Percentiles rank a stretch among this genome's conserved stretches.
Evolutionary conservation across 2,888 invertebrate species (phyloP).

Genomic region (Eucriotettix oculatus): DNA sequence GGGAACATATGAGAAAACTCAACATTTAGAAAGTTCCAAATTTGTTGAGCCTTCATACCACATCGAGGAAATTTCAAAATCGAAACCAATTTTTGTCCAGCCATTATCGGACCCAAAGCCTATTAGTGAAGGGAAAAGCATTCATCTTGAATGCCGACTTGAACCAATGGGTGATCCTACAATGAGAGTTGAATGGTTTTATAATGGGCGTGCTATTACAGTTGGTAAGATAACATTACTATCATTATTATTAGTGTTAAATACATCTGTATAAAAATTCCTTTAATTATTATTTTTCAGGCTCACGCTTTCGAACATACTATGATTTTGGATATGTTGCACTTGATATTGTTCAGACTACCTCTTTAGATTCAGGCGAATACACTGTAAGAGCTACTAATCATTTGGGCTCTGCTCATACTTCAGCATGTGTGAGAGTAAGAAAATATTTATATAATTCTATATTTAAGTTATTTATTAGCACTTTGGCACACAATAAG

Average conservation of each 20-base stretch:
- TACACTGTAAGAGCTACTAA: constrained; percentile 90
- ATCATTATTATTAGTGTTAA: background rate
- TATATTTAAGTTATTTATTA: too few relatives aligned
- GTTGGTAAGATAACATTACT: constrained; percentile 37
- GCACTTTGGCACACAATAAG: too few relatives aligned
- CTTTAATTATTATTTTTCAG: constrained; percentile 15
- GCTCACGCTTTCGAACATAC: constrained; percentile 80
- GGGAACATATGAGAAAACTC: constrained; percentile 71
- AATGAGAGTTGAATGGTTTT: constrained; percentile 96
- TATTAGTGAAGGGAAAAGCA: constrained; percentile 72
- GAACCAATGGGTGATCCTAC: constrained; percentile 94
- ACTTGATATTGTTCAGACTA: constrained; percentile 84
- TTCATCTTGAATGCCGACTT: constrained; percentile 78
- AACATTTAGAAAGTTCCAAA: constrained; percentile 67
- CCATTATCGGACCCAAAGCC: constrained; percentile 76
- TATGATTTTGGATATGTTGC: constrained; percentile 97
- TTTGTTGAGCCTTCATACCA: constrained; percentile 77
- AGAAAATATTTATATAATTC: constrained; percentile 5
- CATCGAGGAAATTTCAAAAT: constrained; percentile 83
- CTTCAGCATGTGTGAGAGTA: constrained; percentile 71
- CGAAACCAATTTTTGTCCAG: constrained; percentile 85
- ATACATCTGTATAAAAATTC: too few relatives aligned
- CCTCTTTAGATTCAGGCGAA: constrained; percentile 86
- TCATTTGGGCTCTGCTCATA: constrained; percentile 81
- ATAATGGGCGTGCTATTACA: constrained; percentile 76